A percentile compares a stretch with the other conserved stretches of the same genome.
These are phyloP conservation scores for Patella ulyssiponensis DNA, from an alignment of 2,888 invertebrate genomes.

Conservation along the genomic window DNA sequence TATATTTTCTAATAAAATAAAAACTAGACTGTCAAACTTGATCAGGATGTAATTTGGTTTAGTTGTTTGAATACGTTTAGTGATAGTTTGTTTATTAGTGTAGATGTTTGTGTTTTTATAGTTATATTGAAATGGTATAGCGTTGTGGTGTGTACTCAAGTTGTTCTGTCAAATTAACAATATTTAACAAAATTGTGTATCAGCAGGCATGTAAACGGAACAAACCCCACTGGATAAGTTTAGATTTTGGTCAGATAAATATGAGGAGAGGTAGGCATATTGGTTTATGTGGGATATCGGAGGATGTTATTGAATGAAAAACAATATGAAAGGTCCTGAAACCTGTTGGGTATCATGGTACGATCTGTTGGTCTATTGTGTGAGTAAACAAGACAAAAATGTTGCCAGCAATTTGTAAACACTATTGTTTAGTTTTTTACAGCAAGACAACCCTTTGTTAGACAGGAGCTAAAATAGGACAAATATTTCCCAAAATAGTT, in stretches of 20 bases:
- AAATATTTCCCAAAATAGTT: slow-evolving; percentile 6
- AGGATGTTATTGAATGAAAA: slow-evolving; percentile 9
- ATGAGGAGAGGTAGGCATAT: neutral
- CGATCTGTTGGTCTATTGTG: neutral
- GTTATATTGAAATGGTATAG: too few species aligned
- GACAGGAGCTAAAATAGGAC: slow-evolving; percentile 9
- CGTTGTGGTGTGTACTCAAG: too few species aligned
- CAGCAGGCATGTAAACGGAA: neutral
- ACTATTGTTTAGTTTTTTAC: slow-evolving; percentile 9
- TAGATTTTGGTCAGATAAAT: slow-evolving; percentile 7
- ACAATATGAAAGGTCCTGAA: neutral
- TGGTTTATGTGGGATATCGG: neutral
- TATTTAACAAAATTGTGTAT: slow-evolving; percentile 1
- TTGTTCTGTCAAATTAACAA: slow-evolving; percentile 1
- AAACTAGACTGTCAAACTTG: too few species aligned
- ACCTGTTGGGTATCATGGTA: slow-evolving; percentile 6
- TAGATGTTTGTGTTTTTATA: too few species aligned
- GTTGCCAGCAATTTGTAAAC: slow-evolving; percentile 7
- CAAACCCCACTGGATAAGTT: neutral
- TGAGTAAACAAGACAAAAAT: slow-evolving; percentile 11
- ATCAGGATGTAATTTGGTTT: too few species aligned
- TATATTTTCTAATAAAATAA: too few species aligned
- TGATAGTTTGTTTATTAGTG: too few species aligned
- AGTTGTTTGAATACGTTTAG: too few species aligned
- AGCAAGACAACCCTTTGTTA: slow-evolving; percentile 6